Evolutionary conservation across 1,140 invertebrate species (phyloP), one percentile per base, ranked within the genome.

Genomic region (Brachionus plicatilis): DNA sequence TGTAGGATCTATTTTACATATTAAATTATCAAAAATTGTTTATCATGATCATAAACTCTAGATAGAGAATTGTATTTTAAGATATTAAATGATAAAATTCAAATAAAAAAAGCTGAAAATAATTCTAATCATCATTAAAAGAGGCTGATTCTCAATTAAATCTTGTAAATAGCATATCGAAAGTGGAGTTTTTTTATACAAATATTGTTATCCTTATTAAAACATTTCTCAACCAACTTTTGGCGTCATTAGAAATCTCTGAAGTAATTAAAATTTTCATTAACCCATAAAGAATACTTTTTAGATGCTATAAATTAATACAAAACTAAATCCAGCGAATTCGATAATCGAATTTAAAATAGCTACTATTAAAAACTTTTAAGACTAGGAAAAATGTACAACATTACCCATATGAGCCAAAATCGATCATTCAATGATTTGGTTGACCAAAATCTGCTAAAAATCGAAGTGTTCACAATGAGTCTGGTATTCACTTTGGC

Each of bases 381-480:
- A 37, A 37, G 6, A 37, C 33, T 14, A 27, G 11, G 3, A 76
- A 76, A 50, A 29, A 50, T 76, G n/a, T 29, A 82, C 41, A 45
- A 33, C 53, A 17, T 6, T 8, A 8, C 79, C 14, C 12, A 43
- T 33, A n/a, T 37, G 60, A 68, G 14, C 33, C 47, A 27, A 75
- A 75, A 45, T 12, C 43, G 47, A 76, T 76, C 20, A 5, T 76
- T 47, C 8, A 47, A 50, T 50, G 72, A 76, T 6, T 76, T 50
- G 45, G 47, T 76, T 41, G 72, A 76, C 14, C 43, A 76, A 76
- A 68, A 43, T 65, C 53, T 82, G 5, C 14, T 82, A 43, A 82
- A 68, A 82, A 60, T 82, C 4, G 79, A 82, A 68, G 65, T 68
- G 1, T 82, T 68, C 8, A 82, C 53, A 3, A 60, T 82, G 79